Evolutionary conservation across 2,113 vertebrate species (phyloP), one percentile per base, ranked within the genome.

Genomic region (Forbesichthys papilliferus): DNA sequence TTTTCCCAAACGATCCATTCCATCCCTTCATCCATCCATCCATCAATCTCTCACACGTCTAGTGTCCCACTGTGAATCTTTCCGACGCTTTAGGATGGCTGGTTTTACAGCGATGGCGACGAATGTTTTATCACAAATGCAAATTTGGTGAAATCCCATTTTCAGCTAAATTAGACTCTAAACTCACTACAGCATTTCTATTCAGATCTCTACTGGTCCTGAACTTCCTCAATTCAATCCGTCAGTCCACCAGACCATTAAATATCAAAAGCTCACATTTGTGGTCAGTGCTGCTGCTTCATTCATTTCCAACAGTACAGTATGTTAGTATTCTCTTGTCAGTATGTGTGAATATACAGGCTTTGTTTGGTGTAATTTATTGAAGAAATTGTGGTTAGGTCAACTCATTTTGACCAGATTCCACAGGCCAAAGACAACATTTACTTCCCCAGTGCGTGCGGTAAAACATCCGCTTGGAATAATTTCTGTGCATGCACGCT

Each of bases 111-210:
- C 3, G 7, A 79, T 79, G 71, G 61, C 66, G 70, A 81, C 88
- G 59, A 83, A 88, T 88, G 83, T 84, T 86, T 86, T 62, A 88
- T 54, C 8, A 5, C 59, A 66, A 11, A 20, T 56, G 16, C 54
- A 52, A 52, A 52, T 52, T 52, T 52, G 51, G 16, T 16, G 13
- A 16, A 7, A n/a, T 16, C 53, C 1, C 12, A 5, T 16, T 54
- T 16, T 54, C 53, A 42, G 36, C 36, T 6, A 42, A 42, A 42
- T 42, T 42, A 42, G 36, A 42, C 54, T 56, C 53, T 16, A 6
- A 18, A 13, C 20, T n/a, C 4, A 3, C 18, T 7, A 18, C 16
- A 16, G 20, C 27, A 27, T 1, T 27, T 56, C 14, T 20, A 9
- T 58, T 27, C 33, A 10, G 10, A 10, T 20, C 18, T 58, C 56